Evolutionary conservation across 2,888 invertebrate species (phyloP).

Genomic region (Balanococcus diminutus): DNA sequence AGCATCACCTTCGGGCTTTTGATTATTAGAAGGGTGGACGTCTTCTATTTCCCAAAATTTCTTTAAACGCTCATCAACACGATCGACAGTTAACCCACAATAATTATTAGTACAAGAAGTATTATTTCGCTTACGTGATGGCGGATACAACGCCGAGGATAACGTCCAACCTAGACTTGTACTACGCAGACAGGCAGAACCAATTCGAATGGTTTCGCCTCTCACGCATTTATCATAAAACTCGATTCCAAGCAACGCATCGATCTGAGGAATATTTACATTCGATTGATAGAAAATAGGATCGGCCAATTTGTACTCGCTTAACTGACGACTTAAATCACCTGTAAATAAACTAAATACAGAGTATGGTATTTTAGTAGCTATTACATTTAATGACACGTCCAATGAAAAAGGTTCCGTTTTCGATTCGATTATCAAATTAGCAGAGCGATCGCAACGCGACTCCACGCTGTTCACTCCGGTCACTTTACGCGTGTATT

Average conservation of each 20-base stretch:
- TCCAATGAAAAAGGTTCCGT: neutral
- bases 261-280: neutral
- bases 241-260: neutral
- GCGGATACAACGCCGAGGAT: neutral
- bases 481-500: neutral
- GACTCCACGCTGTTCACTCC: no score
- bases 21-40: neutral
- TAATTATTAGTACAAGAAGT: neutral
- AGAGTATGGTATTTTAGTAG: neutral
- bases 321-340: neutral
- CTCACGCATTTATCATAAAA: neutral
- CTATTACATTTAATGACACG: neutral
- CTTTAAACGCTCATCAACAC: neutral
- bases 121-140: neutral
- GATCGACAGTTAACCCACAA: neutral
- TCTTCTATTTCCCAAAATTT: neutral
- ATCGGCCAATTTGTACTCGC: neutral
- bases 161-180: neutral
- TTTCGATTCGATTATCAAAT: neutral
- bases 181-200: neutral
- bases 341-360: neutral
- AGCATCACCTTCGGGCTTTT: neutral
- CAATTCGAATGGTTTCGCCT: neutral
- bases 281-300: neutral
- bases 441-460: no score